Evolutionary conservation across 2,113 vertebrate genomes (phyloP).

Genomic region (Lota lota): DNA sequence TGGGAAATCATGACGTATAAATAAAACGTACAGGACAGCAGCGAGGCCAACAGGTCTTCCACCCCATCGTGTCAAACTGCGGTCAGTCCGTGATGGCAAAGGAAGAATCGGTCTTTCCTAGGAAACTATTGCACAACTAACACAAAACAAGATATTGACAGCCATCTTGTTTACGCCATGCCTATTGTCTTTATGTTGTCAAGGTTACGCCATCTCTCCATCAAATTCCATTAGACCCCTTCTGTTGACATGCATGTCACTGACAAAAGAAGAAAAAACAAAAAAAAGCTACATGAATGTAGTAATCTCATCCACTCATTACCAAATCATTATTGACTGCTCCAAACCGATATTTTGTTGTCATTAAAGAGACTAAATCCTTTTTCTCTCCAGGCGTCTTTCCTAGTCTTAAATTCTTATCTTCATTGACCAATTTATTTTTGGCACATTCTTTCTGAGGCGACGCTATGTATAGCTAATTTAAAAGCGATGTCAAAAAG

Average conservation of each 20-base stretch:
- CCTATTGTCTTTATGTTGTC: conserved; percentile 45
- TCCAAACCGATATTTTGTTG: conserved; percentile 20
- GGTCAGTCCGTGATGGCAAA: conserved; percentile 65
- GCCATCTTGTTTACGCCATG: conserved; percentile 49
- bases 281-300: conserved; percentile 27
- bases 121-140: conserved; percentile 84
- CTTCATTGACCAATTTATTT: conserved; percentile 26
- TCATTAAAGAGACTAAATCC: conserved; percentile 5
- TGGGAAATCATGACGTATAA: conserved; percentile 74
- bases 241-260: conserved; percentile 39
- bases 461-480: conserved; percentile 13
- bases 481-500: neutral
- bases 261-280: neutral
- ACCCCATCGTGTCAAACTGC: conserved; percentile 41
- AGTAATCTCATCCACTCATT: conserved; percentile 44
- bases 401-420: conserved; percentile 9
- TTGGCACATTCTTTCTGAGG: conserved; percentile 58
- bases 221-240: conserved; percentile 17
- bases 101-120: conserved; percentile 27
- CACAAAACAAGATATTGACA: conserved; percentile 57
- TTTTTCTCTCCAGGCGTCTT: conserved; percentile 16
- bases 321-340: conserved; percentile 19
- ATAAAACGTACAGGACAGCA: conserved; percentile 78
- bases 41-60: conserved; percentile 40
- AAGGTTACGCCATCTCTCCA: conserved; percentile 2